Conservation (phyloP, 1,140 invertebrate species). For the Hylaeus anthracinus region DNA sequence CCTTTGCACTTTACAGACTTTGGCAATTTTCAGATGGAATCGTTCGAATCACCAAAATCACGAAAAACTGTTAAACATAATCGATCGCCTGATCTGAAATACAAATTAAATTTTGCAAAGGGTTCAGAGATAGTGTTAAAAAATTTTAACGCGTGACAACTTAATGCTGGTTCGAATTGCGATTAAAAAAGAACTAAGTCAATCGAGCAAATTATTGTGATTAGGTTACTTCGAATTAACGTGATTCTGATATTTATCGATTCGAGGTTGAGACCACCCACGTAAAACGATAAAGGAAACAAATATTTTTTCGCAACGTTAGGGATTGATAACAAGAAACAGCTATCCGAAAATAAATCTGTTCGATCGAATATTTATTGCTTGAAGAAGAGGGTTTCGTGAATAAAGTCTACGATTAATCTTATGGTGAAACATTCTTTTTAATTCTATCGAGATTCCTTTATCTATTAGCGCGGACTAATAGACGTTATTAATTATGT, state of each 20-base stretch:
- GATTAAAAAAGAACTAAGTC: neutral
- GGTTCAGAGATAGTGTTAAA: neutral
- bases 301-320: conserved; percentile 21
- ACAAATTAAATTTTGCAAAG: neutral
- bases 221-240: neutral
- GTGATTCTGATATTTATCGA: conserved; percentile 41
- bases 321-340: neutral
- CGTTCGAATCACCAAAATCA: no score
- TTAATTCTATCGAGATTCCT: conserved; percentile 15
- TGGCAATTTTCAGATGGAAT: no score
- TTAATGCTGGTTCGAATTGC: conserved; percentile 1
- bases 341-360: conserved; percentile 10
- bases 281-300: neutral
- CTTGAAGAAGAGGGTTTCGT: conserved; percentile 14
- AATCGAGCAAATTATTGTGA: conserved; percentile 8
- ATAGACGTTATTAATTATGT: no score
- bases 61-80: neutral
- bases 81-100: neutral
- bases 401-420: conserved; percentile 44
- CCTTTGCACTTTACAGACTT: neutral
- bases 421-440: neutral
- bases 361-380: conserved; percentile 35
- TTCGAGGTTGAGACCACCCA: neutral
- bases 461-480: neutral
- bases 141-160: neutral